Evolutionary conservation across 2,113 vertebrate species (phyloP).

Genomic region (Opisthocomus hoazin): DNA sequence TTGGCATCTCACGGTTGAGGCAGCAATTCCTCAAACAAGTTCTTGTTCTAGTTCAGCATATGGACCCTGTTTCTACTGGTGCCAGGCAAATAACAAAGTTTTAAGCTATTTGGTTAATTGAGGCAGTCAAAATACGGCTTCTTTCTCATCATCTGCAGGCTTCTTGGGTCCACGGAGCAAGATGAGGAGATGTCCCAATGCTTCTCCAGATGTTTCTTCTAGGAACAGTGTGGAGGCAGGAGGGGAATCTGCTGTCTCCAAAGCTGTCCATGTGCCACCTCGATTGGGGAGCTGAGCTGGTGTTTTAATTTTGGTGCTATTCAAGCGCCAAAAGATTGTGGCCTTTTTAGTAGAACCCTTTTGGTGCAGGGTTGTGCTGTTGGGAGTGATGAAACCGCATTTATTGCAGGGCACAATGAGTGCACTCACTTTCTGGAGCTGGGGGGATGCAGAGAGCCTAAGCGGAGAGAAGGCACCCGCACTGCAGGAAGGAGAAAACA

Average conservation of each 20-base stretch:
- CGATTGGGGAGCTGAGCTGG: not conserved
- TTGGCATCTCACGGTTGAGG: slow-evolving; percentile 20
- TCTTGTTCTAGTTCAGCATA: slow-evolving; percentile 53
- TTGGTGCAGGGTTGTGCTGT: not conserved
- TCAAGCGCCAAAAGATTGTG: not conserved
- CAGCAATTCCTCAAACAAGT: slow-evolving; percentile 33
- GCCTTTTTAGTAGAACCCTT: not conserved
- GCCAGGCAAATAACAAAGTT: slow-evolving; percentile 53
- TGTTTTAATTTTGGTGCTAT: not conserved
- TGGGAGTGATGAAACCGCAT: not conserved
- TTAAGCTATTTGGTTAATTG: slow-evolving; percentile 22
- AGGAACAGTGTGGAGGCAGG: fast-evolving
- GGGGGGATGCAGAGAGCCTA: not conserved
- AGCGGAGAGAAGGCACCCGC: not conserved
- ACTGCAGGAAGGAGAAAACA: not conserved
- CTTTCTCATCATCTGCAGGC: not conserved
- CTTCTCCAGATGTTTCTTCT: not conserved
- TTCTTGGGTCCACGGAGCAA: not conserved
- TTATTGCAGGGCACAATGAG: not conserved
- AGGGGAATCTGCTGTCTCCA: not conserved
- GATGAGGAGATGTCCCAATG: not conserved
- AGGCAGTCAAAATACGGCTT: not conserved
- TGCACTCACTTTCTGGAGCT: not conserved
- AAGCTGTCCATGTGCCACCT: not conserved
- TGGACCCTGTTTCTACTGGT: slow-evolving; percentile 15